A percentile compares a stretch with the other conserved stretches of the same genome.
Evolutionary conservation across 2,888 invertebrate genomes (phyloP).

Genomic region (Calameuta pallipes): DNA sequence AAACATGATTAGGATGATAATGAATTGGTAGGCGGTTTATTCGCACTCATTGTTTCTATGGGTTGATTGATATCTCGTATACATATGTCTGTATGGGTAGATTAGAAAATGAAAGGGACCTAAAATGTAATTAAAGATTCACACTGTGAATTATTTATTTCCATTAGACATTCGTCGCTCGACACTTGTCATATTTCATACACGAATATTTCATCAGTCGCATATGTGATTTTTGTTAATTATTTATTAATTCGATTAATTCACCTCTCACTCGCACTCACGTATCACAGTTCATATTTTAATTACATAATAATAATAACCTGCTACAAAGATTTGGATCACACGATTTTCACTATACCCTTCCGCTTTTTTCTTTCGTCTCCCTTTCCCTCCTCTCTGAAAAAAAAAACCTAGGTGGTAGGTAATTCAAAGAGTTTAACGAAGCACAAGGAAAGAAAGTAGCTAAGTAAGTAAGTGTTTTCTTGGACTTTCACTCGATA

Average conservation of each 20-base stretch:
- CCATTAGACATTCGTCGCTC: neutral
- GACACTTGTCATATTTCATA: neutral
- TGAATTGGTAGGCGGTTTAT: neutral
- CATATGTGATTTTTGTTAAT: neutral
- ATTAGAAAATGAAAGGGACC: neutral
- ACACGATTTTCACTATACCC: conserved; percentile 31
- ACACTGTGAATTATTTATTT: neutral
- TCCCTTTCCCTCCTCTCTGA: neutral
- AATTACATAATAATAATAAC: neutral
- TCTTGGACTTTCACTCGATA: conserved; percentile 38
- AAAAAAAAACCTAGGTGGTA: neutral
- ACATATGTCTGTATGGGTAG: neutral
- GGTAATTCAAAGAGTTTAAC: neutral
- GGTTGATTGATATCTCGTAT: neutral
- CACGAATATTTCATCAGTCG: neutral
- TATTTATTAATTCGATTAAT: neutral
- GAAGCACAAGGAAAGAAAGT: neutral
- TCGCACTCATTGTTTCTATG: neutral
- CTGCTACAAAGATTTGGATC: neutral
- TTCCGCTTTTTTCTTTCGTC: neutral
- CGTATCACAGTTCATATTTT: neutral
- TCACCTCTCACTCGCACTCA: neutral
- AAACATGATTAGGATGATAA: neutral
- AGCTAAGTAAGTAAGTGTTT: conserved; percentile 25
- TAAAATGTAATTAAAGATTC: neutral